Evolutionary conservation across 2,797 vertebrate species (phyloP).

Genomic region (Peromyscus aztecus): DNA sequence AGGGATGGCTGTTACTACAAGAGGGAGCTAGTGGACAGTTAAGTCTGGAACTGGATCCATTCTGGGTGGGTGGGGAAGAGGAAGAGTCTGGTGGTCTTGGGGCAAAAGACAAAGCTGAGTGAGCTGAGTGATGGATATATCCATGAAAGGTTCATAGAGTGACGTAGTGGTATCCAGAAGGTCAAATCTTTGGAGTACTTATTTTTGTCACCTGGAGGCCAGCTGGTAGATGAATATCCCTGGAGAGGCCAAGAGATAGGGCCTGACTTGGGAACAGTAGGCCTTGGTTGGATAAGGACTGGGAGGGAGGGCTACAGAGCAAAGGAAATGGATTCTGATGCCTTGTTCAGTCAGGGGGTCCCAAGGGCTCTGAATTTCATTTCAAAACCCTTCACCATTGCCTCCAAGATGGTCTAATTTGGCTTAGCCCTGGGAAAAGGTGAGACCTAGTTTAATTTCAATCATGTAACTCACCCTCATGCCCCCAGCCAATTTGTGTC

Average conservation of each 20-base stretch:
- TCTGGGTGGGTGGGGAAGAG: neutral
- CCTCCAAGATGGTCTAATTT: neutral
- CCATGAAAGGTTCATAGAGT: neutral
- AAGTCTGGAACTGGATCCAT: neutral
- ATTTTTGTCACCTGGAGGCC: neutral
- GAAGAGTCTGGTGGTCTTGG: neutral
- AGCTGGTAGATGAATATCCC: neutral
- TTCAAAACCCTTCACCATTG: slow-evolving; percentile 23
- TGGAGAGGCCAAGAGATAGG: neutral
- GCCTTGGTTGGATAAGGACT: neutral
- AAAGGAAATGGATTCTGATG: neutral
- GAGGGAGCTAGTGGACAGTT: neutral
- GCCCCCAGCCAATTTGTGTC: neutral
- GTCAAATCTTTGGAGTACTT: neutral
- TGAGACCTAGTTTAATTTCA: slow-evolving; percentile 23
- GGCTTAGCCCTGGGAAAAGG: slow-evolving; percentile 24
- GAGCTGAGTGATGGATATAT: neutral
- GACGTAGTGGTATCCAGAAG: neutral
- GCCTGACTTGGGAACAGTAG: neutral
- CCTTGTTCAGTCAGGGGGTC: neutral
- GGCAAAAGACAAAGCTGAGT: neutral
- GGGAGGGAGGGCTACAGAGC: neutral
- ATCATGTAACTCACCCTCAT: neutral
- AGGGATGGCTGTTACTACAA: neutral
- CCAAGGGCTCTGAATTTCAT: neutral